Conservation (phyloP, 1,140 invertebrate species). For the Anagrus nilaparvatae region DNA sequence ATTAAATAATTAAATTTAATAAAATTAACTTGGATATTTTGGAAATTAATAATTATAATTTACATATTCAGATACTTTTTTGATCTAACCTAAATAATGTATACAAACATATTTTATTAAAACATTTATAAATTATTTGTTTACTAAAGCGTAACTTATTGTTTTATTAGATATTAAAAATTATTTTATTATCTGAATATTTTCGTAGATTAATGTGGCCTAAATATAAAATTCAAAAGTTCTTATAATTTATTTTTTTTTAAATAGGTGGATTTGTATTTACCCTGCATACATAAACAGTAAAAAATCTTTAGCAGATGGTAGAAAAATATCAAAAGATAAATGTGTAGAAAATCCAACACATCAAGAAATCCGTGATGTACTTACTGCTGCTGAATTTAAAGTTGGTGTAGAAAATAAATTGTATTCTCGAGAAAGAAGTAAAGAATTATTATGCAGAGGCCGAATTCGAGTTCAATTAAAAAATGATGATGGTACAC, state of each 20-base stretch:
- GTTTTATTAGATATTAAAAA: conserved; percentile 12
- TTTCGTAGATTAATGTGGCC: neutral
- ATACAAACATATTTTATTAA: conserved; percentile 15
- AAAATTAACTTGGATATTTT: neutral
- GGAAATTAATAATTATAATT: neutral
- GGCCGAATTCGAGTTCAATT: conserved; percentile 87
- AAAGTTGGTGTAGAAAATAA: conserved; percentile 91
- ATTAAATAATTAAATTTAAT: neutral
- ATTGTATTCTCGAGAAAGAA: conserved; percentile 81
- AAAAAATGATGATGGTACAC: conserved; percentile 82
- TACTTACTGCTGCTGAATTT: conserved; percentile 69
- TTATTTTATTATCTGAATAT: neutral
- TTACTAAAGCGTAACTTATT: neutral
- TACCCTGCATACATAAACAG: conserved; percentile 95
- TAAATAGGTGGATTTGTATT: conserved; percentile 84
- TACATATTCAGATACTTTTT: neutral
- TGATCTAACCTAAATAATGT: neutral
- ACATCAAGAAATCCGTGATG: conserved; percentile 86
- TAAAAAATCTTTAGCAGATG: conserved; percentile 81
- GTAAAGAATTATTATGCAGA: conserved; percentile 72
- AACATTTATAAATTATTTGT: conserved; percentile 11
- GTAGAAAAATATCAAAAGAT: conserved; percentile 71
- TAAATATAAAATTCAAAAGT: neutral
- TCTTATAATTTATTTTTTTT: conserved; percentile 17
- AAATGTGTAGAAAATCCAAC: conserved; percentile 91